These are phyloP conservation scores for Colaptes auratus DNA, from an alignment of 2,113 vertebrate genomes.

Conservation along the genomic window DNA sequence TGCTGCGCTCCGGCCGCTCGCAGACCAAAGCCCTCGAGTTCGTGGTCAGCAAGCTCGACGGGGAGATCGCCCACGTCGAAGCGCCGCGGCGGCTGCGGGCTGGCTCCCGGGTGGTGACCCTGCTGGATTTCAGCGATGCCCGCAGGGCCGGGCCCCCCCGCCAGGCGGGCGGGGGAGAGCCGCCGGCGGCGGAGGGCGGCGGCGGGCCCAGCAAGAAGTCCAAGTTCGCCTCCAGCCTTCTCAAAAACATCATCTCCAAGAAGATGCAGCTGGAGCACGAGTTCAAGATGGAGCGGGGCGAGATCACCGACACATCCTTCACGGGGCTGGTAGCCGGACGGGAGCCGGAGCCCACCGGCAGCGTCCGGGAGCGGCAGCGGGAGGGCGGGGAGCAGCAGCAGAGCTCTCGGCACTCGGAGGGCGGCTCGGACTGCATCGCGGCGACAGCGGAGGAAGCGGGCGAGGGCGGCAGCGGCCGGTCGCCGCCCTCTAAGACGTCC, in stretches of 20 bases:
- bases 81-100: constrained; percentile 71
- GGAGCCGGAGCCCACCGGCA: constrained; percentile 50
- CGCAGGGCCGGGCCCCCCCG: constrained; percentile 70
- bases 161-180: not conserved
- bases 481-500: constrained; percentile 79
- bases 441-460: constrained; percentile 71
- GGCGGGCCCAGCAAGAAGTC: constrained; percentile 88
- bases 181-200: constrained; percentile 61
- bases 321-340: constrained; percentile 44
- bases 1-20: constrained; percentile 76
- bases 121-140: constrained; percentile 83
- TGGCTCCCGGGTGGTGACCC: constrained; percentile 81
- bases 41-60: constrained; percentile 82
- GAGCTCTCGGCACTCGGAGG: constrained; percentile 82
- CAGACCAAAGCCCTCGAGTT: constrained; percentile 82
- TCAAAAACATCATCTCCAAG: constrained; percentile 96
- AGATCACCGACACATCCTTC: constrained; percentile 85
- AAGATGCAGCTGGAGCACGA: constrained; percentile 97
- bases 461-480: constrained; percentile 57
- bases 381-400: constrained; percentile 77
- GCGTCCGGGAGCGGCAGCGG: constrained; percentile 50
- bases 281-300: constrained; percentile 94
- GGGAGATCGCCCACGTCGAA: constrained; percentile 79
- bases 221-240: constrained; percentile 89
- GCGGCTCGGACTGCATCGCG: constrained; percentile 79